A percentile compares a stretch with the other conserved stretches of the same genome.
These are phyloP conservation scores for Hydrolagus affinis DNA, from an alignment of 2,113 vertebrate genomes.

Conservation along the genomic window DNA sequence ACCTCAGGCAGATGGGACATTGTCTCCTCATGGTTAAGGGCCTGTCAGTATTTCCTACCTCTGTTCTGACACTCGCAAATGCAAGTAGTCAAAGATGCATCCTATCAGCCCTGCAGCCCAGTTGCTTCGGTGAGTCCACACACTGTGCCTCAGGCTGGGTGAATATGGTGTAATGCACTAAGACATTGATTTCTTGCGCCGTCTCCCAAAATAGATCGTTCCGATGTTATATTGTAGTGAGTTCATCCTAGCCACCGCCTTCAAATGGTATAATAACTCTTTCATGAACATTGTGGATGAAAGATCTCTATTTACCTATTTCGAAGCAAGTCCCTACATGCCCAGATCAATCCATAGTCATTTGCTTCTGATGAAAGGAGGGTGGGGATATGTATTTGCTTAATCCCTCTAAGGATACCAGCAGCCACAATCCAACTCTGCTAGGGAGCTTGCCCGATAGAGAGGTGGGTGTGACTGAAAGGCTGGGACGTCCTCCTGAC, in stretches of 20 bases:
- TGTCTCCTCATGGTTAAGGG: too few relatives aligned
- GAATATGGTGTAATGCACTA: neutral
- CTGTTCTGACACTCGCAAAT: neutral
- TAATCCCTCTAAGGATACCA: neutral
- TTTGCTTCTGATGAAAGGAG: constrained; percentile 32
- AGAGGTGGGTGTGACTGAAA: neutral
- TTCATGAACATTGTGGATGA: neutral
- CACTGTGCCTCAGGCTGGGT: neutral
- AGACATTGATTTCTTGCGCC: neutral
- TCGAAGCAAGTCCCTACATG: constrained; percentile 41
- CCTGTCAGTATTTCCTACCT: too few relatives aligned
- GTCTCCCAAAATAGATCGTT: neutral
- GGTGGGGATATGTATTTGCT: neutral
- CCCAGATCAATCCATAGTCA: constrained; percentile 35
- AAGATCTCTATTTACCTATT: neutral
- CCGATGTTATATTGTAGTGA: neutral
- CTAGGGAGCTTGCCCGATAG: neutral
- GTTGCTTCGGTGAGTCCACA: too few relatives aligned
- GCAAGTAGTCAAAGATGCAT: too few relatives aligned
- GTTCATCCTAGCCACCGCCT: neutral
- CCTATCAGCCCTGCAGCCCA: neutral
- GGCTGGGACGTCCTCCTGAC: neutral
- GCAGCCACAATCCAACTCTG: neutral
- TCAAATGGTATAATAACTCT: neutral
- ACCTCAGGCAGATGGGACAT: too few relatives aligned